Conservation (phyloP, 2,113 vertebrate genomes). For the Plestiodon gilberti region DNA sequence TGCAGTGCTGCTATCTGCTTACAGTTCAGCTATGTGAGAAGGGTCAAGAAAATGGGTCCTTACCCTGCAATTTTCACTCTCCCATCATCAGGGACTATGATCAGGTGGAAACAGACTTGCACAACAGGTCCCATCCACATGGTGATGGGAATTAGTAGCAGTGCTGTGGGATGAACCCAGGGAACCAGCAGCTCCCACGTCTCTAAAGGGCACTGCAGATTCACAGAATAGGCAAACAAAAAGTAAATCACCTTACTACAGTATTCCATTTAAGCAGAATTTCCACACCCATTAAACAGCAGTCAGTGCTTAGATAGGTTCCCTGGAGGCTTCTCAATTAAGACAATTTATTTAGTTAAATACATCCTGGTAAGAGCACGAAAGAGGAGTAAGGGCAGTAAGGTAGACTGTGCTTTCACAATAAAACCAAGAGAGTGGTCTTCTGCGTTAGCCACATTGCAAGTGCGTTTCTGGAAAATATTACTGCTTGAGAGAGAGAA, state of each 20-base stretch:
- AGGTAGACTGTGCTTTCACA: background rate
- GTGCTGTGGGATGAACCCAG: background rate
- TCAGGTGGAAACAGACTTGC: background rate
- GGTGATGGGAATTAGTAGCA: background rate
- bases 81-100: background rate
- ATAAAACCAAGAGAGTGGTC: background rate
- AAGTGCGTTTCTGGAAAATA: background rate
- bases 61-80: background rate
- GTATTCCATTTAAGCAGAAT: conserved; percentile 20
- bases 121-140: too few relatives aligned
- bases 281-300: conserved; percentile 19
- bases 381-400: conserved; percentile 10
- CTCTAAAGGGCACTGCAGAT: background rate
- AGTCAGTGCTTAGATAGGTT: background rate
- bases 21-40: background rate
- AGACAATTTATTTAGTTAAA: background rate
- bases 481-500: background rate
- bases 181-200: background rate
- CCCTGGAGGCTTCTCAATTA: conserved; percentile 25
- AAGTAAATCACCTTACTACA: conserved; percentile 30
- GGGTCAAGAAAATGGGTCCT: too few relatives aligned
- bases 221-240: conserved; percentile 35
- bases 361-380: background rate
- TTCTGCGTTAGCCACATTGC: background rate
- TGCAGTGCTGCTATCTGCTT: too few relatives aligned